Base-by-base conservation (phyloP, 1,140 invertebrate species). In the Akabosia matsudoensis region DNA sequence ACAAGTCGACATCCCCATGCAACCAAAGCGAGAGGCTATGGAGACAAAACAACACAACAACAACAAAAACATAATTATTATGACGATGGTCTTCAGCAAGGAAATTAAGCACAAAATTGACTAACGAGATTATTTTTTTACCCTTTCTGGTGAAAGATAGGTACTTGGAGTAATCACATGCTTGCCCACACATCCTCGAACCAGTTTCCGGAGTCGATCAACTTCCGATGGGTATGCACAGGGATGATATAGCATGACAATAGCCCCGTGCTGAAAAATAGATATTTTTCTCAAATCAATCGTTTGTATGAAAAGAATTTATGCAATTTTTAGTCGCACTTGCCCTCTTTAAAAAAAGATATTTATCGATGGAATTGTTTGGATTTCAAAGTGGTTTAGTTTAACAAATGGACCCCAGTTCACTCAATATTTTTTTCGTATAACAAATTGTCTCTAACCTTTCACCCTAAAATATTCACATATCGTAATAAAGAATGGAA, bases 241-340 rank as follows among this genome's bases (percentile, higher is more conserved):
- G 0, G 94, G 94, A 87, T 97, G 93, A 83, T 95, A 95, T 10
- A 96, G 84, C 88, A 95, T 90, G 0, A 93, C 91, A 51, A 96
- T 86, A 1, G 90, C 90, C 73, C 94, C 94, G 84, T 96, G 93
- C 88, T 91, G 82, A 33, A 85, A 84, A 22, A 71, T 18, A 54
- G 45, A n/a, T 14, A 28, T 10, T 45, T 45, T 45, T 7, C n/a
- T n/a, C n/a, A n/a, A n/a, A n/a, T n/a, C n/a, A n/a, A n/a, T n/a
- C n/a, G n/a, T n/a, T n/a, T n/a, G n/a, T n/a, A n/a, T n/a, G n/a
- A n/a, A n/a, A n/a, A n/a, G n/a, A n/a, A n/a, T n/a, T n/a, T n/a
- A n/a, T n/a, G n/a, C n/a, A n/a, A n/a, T n/a, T n/a, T n/a, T n/a
- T n/a, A n/a, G n/a, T n/a, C n/a, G n/a, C n/a, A n/a, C n/a, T n/a